A percentile compares a stretch with the other conserved stretches of the same genome.
Conservation (phyloP, 2,888 invertebrate genomes). For the Cantharis lateralis region DNA sequence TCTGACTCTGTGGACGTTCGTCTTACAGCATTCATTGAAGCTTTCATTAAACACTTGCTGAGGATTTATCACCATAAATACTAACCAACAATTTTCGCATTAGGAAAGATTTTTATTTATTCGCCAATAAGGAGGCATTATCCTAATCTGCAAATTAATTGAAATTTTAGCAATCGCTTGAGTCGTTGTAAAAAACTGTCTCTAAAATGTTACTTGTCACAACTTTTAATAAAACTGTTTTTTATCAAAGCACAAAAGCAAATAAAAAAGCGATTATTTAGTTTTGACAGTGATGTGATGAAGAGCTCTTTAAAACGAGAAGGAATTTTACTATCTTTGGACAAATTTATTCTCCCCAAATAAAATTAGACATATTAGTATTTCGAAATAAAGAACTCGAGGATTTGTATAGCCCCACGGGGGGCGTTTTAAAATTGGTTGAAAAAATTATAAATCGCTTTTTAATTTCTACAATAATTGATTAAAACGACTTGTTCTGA, state of each 20-base stretch:
- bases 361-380: not conserved
- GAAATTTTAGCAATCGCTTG: not conserved
- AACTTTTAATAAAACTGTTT: slow-evolving; percentile 13
- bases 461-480: not conserved
- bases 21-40: slow-evolving; percentile 6
- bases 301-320: not conserved
- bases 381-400: not conserved
- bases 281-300: slow-evolving; percentile 13
- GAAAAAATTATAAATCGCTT: not conserved
- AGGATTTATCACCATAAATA: not conserved
- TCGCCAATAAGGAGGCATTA: not conserved
- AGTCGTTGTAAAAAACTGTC: not conserved
- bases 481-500: not conserved
- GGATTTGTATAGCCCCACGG: not conserved
- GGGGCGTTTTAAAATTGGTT: not conserved
- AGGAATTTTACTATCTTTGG: slow-evolving; percentile 1
- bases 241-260: slow-evolving; percentile 3
- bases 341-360: not conserved
- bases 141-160: not conserved
- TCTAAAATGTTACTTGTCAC: not conserved
- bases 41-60: slow-evolving; percentile 4
- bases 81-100: not conserved
- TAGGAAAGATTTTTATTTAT: not conserved
- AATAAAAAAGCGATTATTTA: slow-evolving; percentile 12
- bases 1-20: slow-evolving; percentile 1